A percentile compares a stretch with the other conserved stretches of the same genome.
Evolutionary conservation across 2,113 vertebrate species (phyloP).

Genomic region (Mustelus asterias): DNA sequence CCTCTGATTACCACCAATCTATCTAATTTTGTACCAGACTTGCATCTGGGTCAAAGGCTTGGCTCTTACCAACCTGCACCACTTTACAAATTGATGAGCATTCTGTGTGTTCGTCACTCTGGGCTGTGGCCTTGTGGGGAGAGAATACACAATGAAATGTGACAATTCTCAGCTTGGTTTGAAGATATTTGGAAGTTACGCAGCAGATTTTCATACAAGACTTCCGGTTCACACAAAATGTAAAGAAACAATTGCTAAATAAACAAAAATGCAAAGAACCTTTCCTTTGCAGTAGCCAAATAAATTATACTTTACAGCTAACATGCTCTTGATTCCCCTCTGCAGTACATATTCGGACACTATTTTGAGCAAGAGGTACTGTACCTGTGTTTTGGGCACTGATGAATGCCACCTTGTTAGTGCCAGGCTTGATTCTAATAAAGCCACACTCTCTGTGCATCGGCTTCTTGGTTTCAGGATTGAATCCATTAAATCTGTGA

Average conservation of each 20-base stretch:
- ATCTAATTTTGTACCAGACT: background rate
- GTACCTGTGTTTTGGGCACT: constrained; percentile 91
- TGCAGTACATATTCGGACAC: background rate
- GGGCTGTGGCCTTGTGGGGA: background rate
- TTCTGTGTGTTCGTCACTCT: background rate
- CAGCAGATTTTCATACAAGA: background rate
- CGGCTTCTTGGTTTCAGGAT: constrained; percentile 76
- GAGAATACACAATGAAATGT: background rate
- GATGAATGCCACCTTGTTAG: constrained; percentile 87
- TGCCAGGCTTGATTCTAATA: constrained; percentile 79
- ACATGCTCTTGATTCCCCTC: background rate
- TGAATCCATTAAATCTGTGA: constrained; percentile 81
- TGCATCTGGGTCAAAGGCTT: background rate
- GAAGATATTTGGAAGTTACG: background rate
- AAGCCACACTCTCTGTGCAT: constrained; percentile 89
- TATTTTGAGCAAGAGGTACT: fast-evolving
- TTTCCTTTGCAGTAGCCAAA: background rate
- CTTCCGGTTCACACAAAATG: background rate
- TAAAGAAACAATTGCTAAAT: background rate
- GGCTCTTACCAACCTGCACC: background rate
- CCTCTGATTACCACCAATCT: background rate
- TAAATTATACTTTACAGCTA: background rate
- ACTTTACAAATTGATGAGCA: no score
- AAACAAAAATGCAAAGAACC: background rate
- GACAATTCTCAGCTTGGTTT: background rate